Evolutionary conservation across 2,113 vertebrate species (phyloP).

Genomic region (Lepus europaeus): DNA sequence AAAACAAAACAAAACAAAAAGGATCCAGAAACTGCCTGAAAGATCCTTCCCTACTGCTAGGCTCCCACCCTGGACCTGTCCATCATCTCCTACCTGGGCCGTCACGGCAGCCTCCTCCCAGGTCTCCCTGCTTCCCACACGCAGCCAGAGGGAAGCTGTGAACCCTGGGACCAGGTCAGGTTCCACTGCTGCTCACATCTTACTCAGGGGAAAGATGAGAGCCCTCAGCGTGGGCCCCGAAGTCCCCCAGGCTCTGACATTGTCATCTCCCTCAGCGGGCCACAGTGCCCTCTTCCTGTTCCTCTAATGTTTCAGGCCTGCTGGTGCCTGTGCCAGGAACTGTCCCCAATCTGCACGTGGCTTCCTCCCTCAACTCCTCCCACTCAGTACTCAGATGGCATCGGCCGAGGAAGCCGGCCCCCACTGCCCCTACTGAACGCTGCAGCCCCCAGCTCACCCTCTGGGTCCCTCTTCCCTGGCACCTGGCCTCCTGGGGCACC

Average conservation of each 20-base stretch:
- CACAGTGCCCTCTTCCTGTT: neutral
- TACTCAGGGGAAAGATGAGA: neutral
- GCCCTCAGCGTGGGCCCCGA: neutral
- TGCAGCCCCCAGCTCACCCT: too few relatives aligned
- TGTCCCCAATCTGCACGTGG: accelerated
- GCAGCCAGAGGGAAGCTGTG: neutral
- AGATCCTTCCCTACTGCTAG: neutral
- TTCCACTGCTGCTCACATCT: neutral
- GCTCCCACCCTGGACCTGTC: neutral
- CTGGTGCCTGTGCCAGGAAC: neutral
- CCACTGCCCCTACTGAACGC: neutral
- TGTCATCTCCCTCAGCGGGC: neutral
- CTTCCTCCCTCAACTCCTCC: neutral
- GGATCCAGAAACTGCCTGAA: neutral
- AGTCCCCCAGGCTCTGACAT: neutral
- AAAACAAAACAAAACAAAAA: neutral
- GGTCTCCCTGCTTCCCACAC: neutral
- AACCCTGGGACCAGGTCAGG: neutral
- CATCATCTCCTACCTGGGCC: neutral
- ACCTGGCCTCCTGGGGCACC: neutral
- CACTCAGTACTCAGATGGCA: neutral
- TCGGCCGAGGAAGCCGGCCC: neutral
- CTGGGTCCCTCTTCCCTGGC: neutral
- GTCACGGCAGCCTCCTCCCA: neutral
- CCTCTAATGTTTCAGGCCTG: neutral